A percentile compares a stretch with the other conserved stretches of the same genome.
These are phyloP conservation scores for Pachymerium ferrugineum DNA, from an alignment of 2,888 invertebrate species.

Conservation along the genomic window DNA sequence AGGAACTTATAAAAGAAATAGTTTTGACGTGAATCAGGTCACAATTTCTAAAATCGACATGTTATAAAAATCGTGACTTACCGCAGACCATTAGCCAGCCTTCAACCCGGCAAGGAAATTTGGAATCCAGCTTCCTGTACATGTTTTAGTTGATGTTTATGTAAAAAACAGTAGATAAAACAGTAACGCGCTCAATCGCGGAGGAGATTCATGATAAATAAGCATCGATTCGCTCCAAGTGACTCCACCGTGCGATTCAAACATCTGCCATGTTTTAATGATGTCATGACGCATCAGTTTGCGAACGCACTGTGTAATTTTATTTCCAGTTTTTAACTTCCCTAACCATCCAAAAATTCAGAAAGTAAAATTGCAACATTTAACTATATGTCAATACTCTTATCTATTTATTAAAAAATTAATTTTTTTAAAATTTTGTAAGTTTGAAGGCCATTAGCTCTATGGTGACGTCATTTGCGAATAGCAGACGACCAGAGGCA, in stretches of 20 bases:
- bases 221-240: background rate
- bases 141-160: background rate
- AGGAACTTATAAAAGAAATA: background rate
- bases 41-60: conserved; percentile 12
- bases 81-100: conserved; percentile 58
- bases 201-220: background rate
- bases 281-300: background rate
- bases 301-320: background rate
- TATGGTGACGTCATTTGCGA: conserved; percentile 11
- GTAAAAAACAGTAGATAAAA: too few species aligned
- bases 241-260: conserved; percentile 20
- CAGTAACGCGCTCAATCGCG: conserved; percentile 7
- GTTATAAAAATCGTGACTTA: conserved; percentile 44
- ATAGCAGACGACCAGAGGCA: conserved; percentile 17
- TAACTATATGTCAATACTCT: too few species aligned
- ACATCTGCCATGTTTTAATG: conserved; percentile 17
- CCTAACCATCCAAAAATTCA: too few species aligned
- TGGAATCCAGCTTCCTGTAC: conserved; percentile 36
- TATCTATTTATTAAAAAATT: too few species aligned
- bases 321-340: background rate
- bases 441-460: too few species aligned
- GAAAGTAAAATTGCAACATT: too few species aligned
- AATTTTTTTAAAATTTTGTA: too few species aligned
- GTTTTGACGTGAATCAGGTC: conserved; percentile 6
- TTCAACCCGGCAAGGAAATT: conserved; percentile 56